Conservation (phyloP, 2,113 vertebrate genomes). For the Tricholaema leucomelas region DNA sequence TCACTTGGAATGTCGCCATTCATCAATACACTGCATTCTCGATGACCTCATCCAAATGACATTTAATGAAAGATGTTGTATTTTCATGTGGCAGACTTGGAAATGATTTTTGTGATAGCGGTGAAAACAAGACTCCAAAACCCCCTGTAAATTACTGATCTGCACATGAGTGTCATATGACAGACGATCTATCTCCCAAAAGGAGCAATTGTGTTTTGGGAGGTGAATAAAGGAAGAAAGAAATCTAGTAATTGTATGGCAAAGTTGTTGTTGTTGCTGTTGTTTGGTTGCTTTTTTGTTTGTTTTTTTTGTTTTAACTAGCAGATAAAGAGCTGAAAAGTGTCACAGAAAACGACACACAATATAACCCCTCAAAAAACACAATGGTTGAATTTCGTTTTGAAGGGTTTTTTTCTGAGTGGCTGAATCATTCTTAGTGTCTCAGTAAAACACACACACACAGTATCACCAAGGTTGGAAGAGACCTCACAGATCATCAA, state of each 20-base stretch:
- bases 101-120: neutral
- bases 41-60: constrained; percentile 33
- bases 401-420: neutral
- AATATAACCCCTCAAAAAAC: neutral
- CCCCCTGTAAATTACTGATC: neutral
- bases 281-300: neutral
- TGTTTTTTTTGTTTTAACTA: neutral
- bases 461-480: no score
- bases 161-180: neutral
- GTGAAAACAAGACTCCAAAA: neutral
- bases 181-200: neutral
- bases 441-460: neutral
- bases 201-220: neutral
- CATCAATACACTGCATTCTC: neutral
- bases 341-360: neutral
- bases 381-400: neutral
- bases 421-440: neutral
- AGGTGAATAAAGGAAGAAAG: neutral
- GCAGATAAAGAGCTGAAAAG: neutral
- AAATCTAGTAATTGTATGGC: neutral
- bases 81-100: constrained; percentile 11
- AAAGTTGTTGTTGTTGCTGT: neutral
- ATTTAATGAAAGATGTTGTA: constrained; percentile 7
- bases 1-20: no score
- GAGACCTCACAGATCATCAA: no score